Conservation (phyloP, 2,888 invertebrate genomes). For the Thera britannica region DNA sequence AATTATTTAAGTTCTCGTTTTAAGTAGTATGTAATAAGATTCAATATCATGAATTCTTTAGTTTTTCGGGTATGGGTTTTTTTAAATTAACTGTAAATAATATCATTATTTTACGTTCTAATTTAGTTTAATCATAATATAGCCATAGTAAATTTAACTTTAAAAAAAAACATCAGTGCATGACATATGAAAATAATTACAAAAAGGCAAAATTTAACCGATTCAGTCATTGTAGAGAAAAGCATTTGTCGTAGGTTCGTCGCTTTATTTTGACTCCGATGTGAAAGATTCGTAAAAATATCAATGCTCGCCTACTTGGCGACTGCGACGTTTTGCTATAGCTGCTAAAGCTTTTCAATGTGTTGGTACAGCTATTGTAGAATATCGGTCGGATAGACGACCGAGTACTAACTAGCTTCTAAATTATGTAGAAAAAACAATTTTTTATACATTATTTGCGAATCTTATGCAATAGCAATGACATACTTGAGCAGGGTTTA, state of each 20-base stretch:
- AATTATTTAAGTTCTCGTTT: conserved; percentile 41
- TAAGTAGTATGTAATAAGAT: neutral
- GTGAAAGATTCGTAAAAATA: too few relatives aligned
- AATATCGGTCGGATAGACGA: too few relatives aligned
- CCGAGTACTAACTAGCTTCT: too few relatives aligned
- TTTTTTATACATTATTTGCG: too few relatives aligned
- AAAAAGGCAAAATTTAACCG: neutral
- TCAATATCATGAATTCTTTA: conserved; percentile 27
- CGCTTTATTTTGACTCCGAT: too few relatives aligned
- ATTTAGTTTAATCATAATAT: conserved; percentile 25
- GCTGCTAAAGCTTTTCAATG: too few relatives aligned
- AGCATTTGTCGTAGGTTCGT: too few relatives aligned
- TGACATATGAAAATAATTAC: neutral
- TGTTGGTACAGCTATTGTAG: too few relatives aligned
- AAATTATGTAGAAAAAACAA: too few relatives aligned
- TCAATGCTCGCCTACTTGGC: too few relatives aligned
- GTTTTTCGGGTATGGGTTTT: conserved; percentile 49
- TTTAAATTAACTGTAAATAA: conserved; percentile 41
- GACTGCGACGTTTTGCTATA: too few relatives aligned
- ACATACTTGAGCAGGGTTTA: neutral
- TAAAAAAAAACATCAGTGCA: neutral
- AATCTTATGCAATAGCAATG: neutral
- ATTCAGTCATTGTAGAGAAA: too few relatives aligned
- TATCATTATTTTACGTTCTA: conserved; percentile 35
- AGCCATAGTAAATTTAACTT: conserved; percentile 4